A percentile compares a stretch with the other conserved stretches of the same genome.
phyloP scores from a whole-genome alignment of 2,888 invertebrate genomes.

The Allolobophora icterica region DNA sequence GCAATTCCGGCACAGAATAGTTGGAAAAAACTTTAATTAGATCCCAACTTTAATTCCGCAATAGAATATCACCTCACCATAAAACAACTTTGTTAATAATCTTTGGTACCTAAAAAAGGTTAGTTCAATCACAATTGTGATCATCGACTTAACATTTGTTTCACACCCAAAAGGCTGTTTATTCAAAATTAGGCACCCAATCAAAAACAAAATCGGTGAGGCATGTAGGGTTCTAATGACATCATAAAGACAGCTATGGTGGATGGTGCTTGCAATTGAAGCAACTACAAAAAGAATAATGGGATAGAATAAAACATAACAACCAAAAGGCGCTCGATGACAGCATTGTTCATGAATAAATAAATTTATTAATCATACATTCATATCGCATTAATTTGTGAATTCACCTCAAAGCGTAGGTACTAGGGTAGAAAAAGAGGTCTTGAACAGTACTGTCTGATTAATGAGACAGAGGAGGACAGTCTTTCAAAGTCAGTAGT shows the following conservation, averaged over 20 bases:
- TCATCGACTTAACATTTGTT: neutral
- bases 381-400: neutral
- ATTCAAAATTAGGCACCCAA: too few species aligned
- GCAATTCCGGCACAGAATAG: neutral
- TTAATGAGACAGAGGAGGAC: too few species aligned
- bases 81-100: neutral
- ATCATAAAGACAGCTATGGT: neutral
- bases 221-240: neutral
- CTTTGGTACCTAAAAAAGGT: neutral
- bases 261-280: neutral
- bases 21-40: neutral
- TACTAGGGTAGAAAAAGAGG: neutral
- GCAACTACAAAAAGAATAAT: neutral
- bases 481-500: too few species aligned
- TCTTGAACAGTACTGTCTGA: neutral
- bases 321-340: neutral
- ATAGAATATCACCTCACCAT: neutral
- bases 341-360: neutral
- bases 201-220: too few species aligned
- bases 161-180: neutral
- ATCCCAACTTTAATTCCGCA: neutral
- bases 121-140: neutral
- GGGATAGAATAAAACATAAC: neutral
- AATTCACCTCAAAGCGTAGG: neutral
- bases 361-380: too few species aligned